Base-by-base conservation (phyloP, 2,888 invertebrate genomes). In the Camponotus fellah region DNA sequence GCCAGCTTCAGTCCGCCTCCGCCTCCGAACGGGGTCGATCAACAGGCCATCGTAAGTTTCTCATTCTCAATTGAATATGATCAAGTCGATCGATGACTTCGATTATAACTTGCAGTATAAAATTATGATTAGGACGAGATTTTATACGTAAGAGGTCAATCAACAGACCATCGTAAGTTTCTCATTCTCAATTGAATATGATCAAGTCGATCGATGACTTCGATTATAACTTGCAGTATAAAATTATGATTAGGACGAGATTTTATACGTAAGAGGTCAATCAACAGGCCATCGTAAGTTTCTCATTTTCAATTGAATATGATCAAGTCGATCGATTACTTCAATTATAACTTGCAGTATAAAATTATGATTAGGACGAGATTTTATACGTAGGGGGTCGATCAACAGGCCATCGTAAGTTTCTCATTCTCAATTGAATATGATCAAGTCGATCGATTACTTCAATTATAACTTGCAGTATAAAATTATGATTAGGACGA, bases 1-100 rank as follows among this genome's bases (percentile, higher is more conserved):
- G 93, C 95, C 94, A 89, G 95, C 95, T 92, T 95, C 95, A 93
- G 96, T 95, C 94, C 96, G 95, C 95, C 96, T 94, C 94, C 96
- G 95, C 94, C 96, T 94, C 84, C 96, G 92, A 90, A 96, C 95
- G 91, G 95, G 94, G 91, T 95, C 94, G 94, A 95, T 90, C 94
- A 94, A 89, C 94, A 95, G 85, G 94, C 94, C 82, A 94, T 95
- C 64, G 94, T 94, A 85, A 94, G 93, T 92, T 40, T 2, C 56
- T 21, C 26, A 53, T 21, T 68, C 40, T 56, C 53, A 60, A 74
- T 79, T 60, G 8, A 74, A 82, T 32, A 58, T 40, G 53, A 26
- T n/a, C 26, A n/a, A 4, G 66, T 77, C 66, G 68, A 68, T 21
- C 46, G 53, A 43, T 77, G 14, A 72, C 58, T 56, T 60, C 37